Conservation (phyloP, 2,888 invertebrate species). For the Eupithecia dodoneata region DNA sequence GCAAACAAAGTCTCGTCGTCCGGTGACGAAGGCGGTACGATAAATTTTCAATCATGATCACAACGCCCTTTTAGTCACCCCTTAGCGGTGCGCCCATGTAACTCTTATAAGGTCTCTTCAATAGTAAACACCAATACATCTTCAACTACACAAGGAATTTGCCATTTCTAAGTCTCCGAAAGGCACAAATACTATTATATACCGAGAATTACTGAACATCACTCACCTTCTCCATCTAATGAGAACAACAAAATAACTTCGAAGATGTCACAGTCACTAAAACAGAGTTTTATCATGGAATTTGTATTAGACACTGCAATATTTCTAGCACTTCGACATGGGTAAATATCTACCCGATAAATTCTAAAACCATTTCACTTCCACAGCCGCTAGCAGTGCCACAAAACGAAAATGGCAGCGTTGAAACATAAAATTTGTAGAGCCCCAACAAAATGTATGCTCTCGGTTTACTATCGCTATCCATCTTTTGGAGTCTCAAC, state of each 20-base stretch:
- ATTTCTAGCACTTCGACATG: constrained; percentile 55
- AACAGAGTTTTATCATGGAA: constrained; percentile 53
- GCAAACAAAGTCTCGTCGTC: constrained; percentile 30
- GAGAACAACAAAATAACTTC: constrained; percentile 71
- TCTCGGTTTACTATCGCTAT: constrained; percentile 16
- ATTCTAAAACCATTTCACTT: constrained; percentile 63
- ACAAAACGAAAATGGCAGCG: constrained; percentile 85
- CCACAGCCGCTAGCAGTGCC: constrained; percentile 78
- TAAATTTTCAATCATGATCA: constrained; percentile 66
- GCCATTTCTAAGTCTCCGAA: constrained; percentile 12
- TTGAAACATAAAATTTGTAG: constrained; percentile 63
- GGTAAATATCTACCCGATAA: constrained; percentile 56
- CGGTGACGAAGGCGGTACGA: constrained; percentile 64
- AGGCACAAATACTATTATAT: constrained; percentile 30
- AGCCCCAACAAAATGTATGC: constrained; percentile 44
- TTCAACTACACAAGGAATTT: neutral
- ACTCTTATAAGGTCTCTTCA: neutral
- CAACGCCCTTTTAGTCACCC: constrained; percentile 72
- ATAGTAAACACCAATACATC: neutral
- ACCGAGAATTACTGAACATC: constrained; percentile 50
- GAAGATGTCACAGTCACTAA: constrained; percentile 57
- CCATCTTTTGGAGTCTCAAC: constrained; percentile 28
- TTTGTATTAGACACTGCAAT: constrained; percentile 57
- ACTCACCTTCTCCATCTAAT: constrained; percentile 79
- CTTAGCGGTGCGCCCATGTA: constrained; percentile 17